Conservation (phyloP, 2,888 invertebrate species). For the Drosophila percnosoma region DNA sequence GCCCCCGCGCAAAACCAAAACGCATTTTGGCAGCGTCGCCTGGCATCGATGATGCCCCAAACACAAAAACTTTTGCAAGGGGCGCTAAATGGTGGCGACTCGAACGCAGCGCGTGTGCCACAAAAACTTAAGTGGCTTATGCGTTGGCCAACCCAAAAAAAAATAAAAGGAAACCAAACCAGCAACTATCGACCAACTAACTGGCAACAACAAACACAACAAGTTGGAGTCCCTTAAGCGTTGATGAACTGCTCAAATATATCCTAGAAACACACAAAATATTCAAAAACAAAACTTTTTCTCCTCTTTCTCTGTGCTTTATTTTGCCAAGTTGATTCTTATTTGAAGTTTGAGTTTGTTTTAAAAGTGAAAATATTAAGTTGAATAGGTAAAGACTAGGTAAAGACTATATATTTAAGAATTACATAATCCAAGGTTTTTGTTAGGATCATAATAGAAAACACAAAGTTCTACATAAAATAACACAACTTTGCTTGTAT, state of each 20-base stretch:
- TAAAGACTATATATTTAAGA: no score
- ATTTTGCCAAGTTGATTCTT: not conserved
- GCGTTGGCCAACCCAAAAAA: constrained; percentile 62
- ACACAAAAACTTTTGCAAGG: constrained; percentile 58
- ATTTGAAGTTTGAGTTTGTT: not conserved
- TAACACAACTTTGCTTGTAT: not conserved
- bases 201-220: constrained; percentile 36
- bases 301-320: not conserved
- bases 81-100: constrained; percentile 80
- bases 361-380: no score
- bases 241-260: not conserved
- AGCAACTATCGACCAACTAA: constrained; percentile 27
- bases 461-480: rapidly evolving
- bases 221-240: not conserved
- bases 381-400: no score
- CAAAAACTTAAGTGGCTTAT: constrained; percentile 81
- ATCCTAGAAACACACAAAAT: not conserved
- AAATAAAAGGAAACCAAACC: constrained; percentile 13
- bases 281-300: not conserved
- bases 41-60: constrained; percentile 73
- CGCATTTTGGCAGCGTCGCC: constrained; percentile 70
- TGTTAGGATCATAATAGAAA: not conserved
- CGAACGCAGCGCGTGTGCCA: constrained; percentile 74
- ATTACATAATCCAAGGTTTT: no score
- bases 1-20: constrained; percentile 37